Conservation (phyloP, 2,113 vertebrate genomes). For the Oryzias curvinotus region DNA sequence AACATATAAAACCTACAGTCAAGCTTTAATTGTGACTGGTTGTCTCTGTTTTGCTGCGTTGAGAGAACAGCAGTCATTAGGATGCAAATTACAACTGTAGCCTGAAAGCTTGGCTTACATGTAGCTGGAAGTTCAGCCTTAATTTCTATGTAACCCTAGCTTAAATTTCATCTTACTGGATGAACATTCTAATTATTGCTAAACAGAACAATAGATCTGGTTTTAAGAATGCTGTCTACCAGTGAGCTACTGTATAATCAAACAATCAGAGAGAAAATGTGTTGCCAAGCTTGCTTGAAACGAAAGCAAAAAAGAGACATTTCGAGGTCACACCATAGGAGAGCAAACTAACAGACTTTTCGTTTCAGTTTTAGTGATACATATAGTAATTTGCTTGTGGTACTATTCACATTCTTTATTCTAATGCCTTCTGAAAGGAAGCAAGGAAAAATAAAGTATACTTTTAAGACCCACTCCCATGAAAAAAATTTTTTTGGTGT, state of each 20-base stretch:
- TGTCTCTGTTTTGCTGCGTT: slow-evolving; percentile 2
- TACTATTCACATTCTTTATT: too few relatives aligned
- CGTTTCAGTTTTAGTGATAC: slow-evolving; percentile 14
- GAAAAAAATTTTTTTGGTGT: too few relatives aligned
- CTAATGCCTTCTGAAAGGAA: too few relatives aligned
- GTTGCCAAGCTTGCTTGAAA: slow-evolving; percentile 14
- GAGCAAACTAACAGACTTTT: neutral
- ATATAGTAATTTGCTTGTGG: neutral
- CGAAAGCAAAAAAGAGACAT: slow-evolving; percentile 27
- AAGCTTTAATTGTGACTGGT: neutral
- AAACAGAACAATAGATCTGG: slow-evolving; percentile 51
- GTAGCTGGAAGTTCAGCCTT: slow-evolving; percentile 41
- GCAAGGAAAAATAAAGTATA: too few relatives aligned
- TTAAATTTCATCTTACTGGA: slow-evolving; percentile 32
- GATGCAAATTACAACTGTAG: slow-evolving; percentile 40
- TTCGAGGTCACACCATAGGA: slow-evolving; percentile 4
- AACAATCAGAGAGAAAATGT: slow-evolving; percentile 13
- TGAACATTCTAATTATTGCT: slow-evolving; percentile 64
- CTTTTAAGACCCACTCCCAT: too few relatives aligned
- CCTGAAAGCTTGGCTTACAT: slow-evolving; percentile 23
- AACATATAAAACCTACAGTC: slow-evolving; percentile 8
- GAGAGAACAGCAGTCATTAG: neutral
- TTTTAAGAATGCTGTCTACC: slow-evolving; percentile 34
- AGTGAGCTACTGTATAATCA: slow-evolving; percentile 40
- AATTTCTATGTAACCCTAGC: slow-evolving; percentile 33